phyloP scores from a whole-genome alignment of 2,797 vertebrate genomes.

The Mallotus villosus region DNA sequence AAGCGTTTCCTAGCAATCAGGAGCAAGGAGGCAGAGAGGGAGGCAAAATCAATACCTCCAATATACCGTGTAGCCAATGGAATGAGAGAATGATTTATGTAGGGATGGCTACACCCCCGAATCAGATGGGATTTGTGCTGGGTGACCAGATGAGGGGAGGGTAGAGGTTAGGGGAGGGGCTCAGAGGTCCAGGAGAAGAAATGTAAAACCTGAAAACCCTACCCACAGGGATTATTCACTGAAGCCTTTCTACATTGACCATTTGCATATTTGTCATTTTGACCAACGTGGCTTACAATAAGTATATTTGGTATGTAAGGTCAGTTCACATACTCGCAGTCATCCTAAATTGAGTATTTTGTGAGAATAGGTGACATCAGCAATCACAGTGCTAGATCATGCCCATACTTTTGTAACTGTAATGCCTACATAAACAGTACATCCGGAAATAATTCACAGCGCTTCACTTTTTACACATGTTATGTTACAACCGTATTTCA shows the following conservation, averaged over 20 bases:
- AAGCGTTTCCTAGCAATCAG: slow-evolving; percentile 91
- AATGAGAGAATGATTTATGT: slow-evolving; percentile 98
- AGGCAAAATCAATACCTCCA: slow-evolving; percentile 93
- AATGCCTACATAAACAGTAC: no score
- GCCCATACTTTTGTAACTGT: no score
- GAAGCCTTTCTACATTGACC: slow-evolving; percentile 75
- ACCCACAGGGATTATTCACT: neutral
- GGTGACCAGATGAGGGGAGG: slow-evolving; percentile 70
- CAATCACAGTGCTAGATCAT: no score
- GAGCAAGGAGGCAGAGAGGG: slow-evolving; percentile 66
- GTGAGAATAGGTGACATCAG: no score
- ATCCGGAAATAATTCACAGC: no score
- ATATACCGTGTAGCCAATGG: slow-evolving; percentile 95
- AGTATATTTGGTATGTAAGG: no score
- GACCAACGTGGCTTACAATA: no score
- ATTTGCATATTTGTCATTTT: slow-evolving; percentile 46
- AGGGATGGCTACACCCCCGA: slow-evolving; percentile 86
- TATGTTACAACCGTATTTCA: no score
- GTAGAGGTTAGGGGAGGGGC: slow-evolving; percentile 63
- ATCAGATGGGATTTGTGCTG: slow-evolving; percentile 87
- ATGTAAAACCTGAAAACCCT: slow-evolving; percentile 20
- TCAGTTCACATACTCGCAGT: no score
- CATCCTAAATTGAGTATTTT: no score
- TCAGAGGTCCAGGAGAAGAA: slow-evolving; percentile 58
- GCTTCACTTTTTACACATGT: no score